A percentile compares a stretch with the other conserved stretches of the same genome.
These are phyloP conservation scores for Entomobrya multifasciata DNA, from an alignment of 2,888 invertebrate genomes.

Conservation along the genomic window DNA sequence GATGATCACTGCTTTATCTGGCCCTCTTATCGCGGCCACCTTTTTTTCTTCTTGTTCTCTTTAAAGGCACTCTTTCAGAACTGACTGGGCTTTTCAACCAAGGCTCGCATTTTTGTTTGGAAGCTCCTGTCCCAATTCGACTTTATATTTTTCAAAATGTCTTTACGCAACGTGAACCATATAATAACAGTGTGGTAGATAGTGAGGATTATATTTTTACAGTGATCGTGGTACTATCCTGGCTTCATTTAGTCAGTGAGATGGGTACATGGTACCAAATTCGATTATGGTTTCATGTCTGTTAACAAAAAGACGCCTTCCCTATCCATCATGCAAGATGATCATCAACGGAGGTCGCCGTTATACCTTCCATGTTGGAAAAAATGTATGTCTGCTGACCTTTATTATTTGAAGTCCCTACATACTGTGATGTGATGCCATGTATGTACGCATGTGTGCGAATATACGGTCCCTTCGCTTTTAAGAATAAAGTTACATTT, in stretches of 20 bases:
- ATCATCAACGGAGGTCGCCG: too few relatives aligned
- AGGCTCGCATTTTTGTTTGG: constrained; percentile 38
- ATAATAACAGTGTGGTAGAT: not conserved
- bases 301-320: not conserved
- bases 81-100: constrained; percentile 5
- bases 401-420: too few relatives aligned
- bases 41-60: not conserved
- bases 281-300: not conserved
- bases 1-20: not conserved
- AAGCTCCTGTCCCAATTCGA: constrained; percentile 51
- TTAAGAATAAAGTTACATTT: too few relatives aligned
- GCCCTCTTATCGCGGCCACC: too few relatives aligned
- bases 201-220: not conserved
- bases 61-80: constrained; percentile 8
- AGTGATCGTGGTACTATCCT: not conserved
- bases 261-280: not conserved
- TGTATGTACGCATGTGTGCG: too few relatives aligned
- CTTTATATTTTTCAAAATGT: not conserved
- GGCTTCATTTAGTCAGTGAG: too few relatives aligned
- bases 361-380: too few relatives aligned
- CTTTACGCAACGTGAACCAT: constrained; percentile 38
- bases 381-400: too few relatives aligned
- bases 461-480: too few relatives aligned
- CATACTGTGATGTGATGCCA: too few relatives aligned
- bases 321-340: too few relatives aligned